phyloP scores from a whole-genome alignment of 2,113 vertebrate species.

The Procavia capensis region DNA sequence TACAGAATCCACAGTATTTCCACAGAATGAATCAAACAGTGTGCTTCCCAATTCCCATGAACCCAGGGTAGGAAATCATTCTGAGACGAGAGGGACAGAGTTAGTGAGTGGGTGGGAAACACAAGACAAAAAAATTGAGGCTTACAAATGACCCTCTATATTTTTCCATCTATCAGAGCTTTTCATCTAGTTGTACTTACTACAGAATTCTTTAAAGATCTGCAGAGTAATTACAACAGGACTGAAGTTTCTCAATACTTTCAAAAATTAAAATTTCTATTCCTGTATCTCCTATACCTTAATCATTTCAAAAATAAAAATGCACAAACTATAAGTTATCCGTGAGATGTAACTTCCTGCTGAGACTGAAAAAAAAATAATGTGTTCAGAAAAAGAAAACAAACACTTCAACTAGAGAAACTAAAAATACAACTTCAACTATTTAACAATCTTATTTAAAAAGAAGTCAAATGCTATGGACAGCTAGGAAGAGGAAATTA shows the following conservation, averaged over 20 bases:
- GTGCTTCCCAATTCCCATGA: constrained; percentile 83
- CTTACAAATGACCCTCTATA: constrained; percentile 81
- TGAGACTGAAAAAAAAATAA: neutral
- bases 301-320: constrained; percentile 65
- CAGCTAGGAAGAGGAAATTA: neutral
- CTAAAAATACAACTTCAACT: constrained; percentile 21
- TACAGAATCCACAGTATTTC: constrained; percentile 63
- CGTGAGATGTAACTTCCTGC: constrained; percentile 45
- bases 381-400: neutral
- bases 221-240: constrained; percentile 62
- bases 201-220: constrained; percentile 60
- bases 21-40: constrained; percentile 80
- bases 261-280: constrained; percentile 57
- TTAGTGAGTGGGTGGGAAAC: constrained; percentile 77
- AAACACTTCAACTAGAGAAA: neutral
- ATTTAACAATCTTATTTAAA: constrained; percentile 8
- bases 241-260: constrained; percentile 62
- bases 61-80: constrained; percentile 79
- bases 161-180: constrained; percentile 74
- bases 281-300: constrained; percentile 56
- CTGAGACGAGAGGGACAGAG: constrained; percentile 77
- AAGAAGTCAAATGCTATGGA: neutral
- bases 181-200: constrained; percentile 78
- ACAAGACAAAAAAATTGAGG: neutral
- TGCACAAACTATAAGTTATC: constrained; percentile 22